Evolutionary conservation across 2,888 invertebrate genomes (phyloP).

Genomic region (Drosophila silvestris): DNA sequence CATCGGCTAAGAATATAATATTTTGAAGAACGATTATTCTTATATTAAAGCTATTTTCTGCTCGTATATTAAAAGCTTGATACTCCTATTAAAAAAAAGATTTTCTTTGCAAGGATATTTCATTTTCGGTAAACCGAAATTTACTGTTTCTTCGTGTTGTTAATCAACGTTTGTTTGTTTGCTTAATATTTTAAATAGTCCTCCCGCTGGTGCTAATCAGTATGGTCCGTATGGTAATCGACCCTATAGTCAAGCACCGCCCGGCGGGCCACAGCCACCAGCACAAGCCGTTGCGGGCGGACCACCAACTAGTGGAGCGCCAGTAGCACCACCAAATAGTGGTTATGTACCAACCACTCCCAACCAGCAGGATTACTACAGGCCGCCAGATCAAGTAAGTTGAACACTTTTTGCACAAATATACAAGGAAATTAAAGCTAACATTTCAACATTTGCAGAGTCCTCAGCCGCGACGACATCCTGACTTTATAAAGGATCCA

Average conservation of each 20-base stretch:
- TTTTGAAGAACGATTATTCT: not conserved
- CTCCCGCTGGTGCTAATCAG: constrained; percentile 85
- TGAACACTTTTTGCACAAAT: not conserved
- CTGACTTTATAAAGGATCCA: constrained; percentile 92
- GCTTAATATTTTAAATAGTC: constrained; percentile 55
- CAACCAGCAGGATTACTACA: constrained; percentile 87
- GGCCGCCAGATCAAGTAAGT: constrained; percentile 85
- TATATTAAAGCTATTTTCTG: no score
- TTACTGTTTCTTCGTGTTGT: not conserved
- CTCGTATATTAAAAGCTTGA: no score
- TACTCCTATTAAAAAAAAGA: not conserved
- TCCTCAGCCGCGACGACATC: constrained; percentile 91
- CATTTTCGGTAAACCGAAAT: not conserved
- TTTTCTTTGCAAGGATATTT: not conserved
- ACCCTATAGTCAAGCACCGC: constrained; percentile 84
- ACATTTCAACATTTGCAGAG: constrained; percentile 86
- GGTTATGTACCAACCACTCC: constrained; percentile 86
- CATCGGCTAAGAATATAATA: not conserved
- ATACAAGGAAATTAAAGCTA: not conserved
- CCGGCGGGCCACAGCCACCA: constrained; percentile 86
- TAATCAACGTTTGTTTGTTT: not conserved
- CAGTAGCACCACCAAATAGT: constrained; percentile 85
- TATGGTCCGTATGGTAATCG: constrained; percentile 84
- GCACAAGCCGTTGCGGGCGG: constrained; percentile 84
- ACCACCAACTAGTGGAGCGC: constrained; percentile 83